A percentile compares a stretch with the other conserved stretches of the same genome.
These are phyloP conservation scores for Choloepus hoffmanni DNA, from an alignment of 2,113 vertebrate species.

Conservation along the genomic window DNA sequence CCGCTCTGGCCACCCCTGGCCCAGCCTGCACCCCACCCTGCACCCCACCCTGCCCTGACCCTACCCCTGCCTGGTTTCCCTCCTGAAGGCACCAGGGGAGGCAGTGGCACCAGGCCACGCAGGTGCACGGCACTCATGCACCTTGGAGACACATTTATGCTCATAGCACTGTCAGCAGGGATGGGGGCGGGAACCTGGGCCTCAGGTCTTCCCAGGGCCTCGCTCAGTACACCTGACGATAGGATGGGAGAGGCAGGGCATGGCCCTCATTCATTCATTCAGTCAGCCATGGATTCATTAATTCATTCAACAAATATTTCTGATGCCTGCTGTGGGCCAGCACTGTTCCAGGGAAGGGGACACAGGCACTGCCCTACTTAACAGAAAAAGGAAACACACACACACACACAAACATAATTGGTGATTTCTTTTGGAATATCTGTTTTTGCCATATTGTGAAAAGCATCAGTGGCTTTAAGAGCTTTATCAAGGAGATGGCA, in stretches of 20 bases:
- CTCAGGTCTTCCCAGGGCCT: neutral
- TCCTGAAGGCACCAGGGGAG: neutral
- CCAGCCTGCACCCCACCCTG: no score
- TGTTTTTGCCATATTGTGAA: neutral
- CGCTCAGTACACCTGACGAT: neutral
- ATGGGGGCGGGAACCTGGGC: neutral
- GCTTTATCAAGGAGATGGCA: no score
- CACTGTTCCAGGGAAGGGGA: neutral
- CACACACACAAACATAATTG: neutral
- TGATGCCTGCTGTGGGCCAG: neutral
- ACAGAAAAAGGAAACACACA: neutral
- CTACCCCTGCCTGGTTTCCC: neutral
- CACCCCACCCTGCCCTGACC: neutral
- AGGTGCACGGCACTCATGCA: no score
- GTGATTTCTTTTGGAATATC: neutral
- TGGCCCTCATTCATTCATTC: neutral
- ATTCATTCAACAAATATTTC: neutral
- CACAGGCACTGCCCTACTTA: neutral
- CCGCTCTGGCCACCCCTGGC: neutral
- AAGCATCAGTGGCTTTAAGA: neutral
- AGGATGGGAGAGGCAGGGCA: accelerated
- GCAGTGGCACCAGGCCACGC: neutral
- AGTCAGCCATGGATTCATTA: neutral
- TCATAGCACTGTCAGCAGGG: neutral
- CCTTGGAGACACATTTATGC: no score